Evolutionary conservation across 2,113 vertebrate genomes (phyloP).

Genomic region (Cranoglanis bouderius): DNA sequence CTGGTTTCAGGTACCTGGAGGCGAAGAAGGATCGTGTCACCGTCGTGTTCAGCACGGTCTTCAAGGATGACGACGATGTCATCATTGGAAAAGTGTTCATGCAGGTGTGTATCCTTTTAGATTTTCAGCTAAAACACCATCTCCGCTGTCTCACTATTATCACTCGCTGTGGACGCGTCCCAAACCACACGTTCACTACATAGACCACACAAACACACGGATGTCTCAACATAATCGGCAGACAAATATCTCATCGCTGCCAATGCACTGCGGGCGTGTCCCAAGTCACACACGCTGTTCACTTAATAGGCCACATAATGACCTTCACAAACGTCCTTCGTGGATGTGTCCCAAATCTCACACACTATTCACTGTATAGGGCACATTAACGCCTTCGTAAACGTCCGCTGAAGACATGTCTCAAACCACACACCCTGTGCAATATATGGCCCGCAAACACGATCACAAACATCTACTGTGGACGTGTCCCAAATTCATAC

Average conservation of each 20-base stretch:
- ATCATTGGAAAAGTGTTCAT: slow-evolving; percentile 99
- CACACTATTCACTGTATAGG: not conserved
- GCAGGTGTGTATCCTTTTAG: slow-evolving; percentile 80
- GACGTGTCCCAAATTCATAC: not conserved
- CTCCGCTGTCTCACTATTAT: not conserved
- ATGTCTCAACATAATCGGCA: not conserved
- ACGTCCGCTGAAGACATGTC: not conserved
- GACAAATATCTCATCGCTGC: not conserved
- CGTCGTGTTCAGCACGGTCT: slow-evolving; percentile 98
- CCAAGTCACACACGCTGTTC: not conserved
- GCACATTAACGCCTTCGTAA: not conserved
- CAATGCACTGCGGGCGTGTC: not conserved
- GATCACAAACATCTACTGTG: not conserved
- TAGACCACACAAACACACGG: not conserved
- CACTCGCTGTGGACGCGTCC: not conserved
- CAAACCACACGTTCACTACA: not conserved
- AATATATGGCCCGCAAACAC: not conserved
- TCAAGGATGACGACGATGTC: slow-evolving; percentile 98
- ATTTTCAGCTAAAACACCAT: not conserved
- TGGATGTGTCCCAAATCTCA: not conserved
- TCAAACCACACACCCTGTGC: not conserved
- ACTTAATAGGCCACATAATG: not conserved
- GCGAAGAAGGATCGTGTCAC: slow-evolving; percentile 98
- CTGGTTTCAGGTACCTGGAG: slow-evolving; percentile 87
- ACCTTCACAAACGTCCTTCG: no score